Evolutionary conservation across 2,113 vertebrate genomes (phyloP), one percentile per base, ranked within the genome.

Genomic region (Lates calcarifer): DNA sequence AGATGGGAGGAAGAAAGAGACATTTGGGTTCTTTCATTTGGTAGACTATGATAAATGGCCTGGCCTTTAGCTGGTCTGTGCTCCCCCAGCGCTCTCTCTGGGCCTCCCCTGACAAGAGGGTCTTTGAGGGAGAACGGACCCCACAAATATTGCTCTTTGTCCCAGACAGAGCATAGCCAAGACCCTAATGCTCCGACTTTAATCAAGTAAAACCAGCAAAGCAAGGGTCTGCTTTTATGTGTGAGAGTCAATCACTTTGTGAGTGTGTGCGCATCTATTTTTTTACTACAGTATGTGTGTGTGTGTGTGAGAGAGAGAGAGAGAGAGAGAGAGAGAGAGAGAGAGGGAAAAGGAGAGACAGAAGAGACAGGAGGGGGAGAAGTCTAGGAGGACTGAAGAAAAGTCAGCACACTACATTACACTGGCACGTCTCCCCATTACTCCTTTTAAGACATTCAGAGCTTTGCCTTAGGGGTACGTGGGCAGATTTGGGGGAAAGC

Each of bases 21-120:
- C 96, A 95, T 99, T 97, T 97, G 96, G 96, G 96, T 96, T 95
- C 96, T 98, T 98, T 98, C 96, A 97, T 97, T 97, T 95, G 94
- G 91, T 91, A 86, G 94, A 96, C 95, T 96, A 96, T 97, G 97
- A 98, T 97, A 98, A 98, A 99, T 97, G 95, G 94, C 89, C 91
- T 95, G 96, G 91, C 94, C 95, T 97, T 95, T 97, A 94, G 96
- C 96, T 95, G 94, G 91, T 95, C 93, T 92, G 84, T 94, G 91
- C 79, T 83, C 94, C 95, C 94, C 95, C 93, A 93, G 93, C 90
- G 87, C 91, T 95, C 93, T 94, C 92, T 95, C 92, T 94, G 95
- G 96, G 94, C 94, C 94, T 93, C 90, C 93, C 94, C 94, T 96
- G 93, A 91, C 95, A 97, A 96, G 94, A 90, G 92, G 88, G 86